Conservation (phyloP, 2,113 vertebrate species). For the Verasper variegatus region DNA sequence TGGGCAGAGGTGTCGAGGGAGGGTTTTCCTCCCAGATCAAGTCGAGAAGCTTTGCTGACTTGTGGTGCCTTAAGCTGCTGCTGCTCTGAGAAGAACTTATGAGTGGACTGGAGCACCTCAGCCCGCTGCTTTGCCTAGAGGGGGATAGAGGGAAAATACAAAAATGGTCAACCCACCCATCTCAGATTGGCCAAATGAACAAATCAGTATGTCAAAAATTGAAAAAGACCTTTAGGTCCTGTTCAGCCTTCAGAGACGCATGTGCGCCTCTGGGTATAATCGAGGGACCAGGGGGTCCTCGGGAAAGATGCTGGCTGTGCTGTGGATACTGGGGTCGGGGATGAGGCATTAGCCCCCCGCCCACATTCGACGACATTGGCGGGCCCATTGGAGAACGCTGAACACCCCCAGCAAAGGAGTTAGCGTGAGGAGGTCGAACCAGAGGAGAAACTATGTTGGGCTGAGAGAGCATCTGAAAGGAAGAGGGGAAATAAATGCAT, state of each 20-base stretch:
- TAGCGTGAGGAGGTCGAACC: slow-evolving; percentile 92
- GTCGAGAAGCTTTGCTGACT: slow-evolving; percentile 87
- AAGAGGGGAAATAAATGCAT: background rate
- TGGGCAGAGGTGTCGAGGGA: slow-evolving; percentile 83
- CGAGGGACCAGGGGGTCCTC: slow-evolving; percentile 88
- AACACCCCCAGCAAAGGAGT: slow-evolving; percentile 92
- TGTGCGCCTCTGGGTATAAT: slow-evolving; percentile 89
- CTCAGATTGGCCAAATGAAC: background rate
- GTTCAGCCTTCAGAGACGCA: slow-evolving; percentile 92
- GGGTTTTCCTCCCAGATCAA: slow-evolving; percentile 86
- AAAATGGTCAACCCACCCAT: background rate
- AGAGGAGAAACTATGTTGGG: slow-evolving; percentile 96
- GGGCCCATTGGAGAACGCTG: slow-evolving; percentile 92
- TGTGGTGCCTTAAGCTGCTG: slow-evolving; percentile 89
- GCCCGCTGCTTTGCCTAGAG: slow-evolving; percentile 96
- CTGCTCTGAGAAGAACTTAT: slow-evolving; percentile 98
- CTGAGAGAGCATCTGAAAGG: slow-evolving; percentile 92
- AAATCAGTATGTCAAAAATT: background rate
- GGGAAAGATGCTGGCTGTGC: slow-evolving; percentile 85
- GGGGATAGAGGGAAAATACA: slow-evolving; percentile 41
- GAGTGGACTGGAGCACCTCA: slow-evolving; percentile 98
- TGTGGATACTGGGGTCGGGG: slow-evolving; percentile 88
- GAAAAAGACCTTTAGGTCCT: slow-evolving; percentile 87
- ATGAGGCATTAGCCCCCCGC: slow-evolving; percentile 93
- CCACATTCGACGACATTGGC: slow-evolving; percentile 86